phyloP scores from a whole-genome alignment of 1,140 invertebrate genomes.

The Halesus radiatus region DNA sequence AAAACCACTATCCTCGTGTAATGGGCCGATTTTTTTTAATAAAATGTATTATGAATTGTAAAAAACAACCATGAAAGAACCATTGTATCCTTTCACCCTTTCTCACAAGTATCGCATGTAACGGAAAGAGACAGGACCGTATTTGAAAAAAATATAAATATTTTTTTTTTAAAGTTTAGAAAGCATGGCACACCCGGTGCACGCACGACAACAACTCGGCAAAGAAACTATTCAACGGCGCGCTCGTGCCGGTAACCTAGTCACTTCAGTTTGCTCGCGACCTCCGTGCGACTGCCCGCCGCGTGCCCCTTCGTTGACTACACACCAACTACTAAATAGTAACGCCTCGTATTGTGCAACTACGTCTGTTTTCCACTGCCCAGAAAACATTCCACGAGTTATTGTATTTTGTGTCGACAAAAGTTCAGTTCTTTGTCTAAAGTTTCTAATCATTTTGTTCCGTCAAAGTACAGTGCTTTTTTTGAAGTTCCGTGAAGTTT shows the following conservation, averaged over 20 bases:
- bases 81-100: too few relatives aligned
- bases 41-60: too few relatives aligned
- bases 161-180: too few relatives aligned
- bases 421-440: not conserved
- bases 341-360: slow-evolving; percentile 12
- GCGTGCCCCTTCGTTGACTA: not conserved
- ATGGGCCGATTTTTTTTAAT: too few relatives aligned
- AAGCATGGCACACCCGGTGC: not conserved
- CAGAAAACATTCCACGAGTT: not conserved
- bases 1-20: too few relatives aligned
- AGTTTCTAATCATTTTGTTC: too few relatives aligned
- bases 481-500: not conserved
- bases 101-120: too few relatives aligned
- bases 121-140: too few relatives aligned
- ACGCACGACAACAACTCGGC: not conserved
- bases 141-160: too few relatives aligned
- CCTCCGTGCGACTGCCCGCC: not conserved
- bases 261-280: slow-evolving; percentile 11
- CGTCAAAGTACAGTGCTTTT: not conserved
- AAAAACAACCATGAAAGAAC: too few relatives aligned
- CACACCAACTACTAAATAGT: not conserved
- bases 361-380: slow-evolving; percentile 3
- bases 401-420: not conserved
- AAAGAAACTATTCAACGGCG: not conserved
- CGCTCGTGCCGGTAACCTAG: slow-evolving; percentile 14